Base-by-base conservation (phyloP, 2,888 invertebrate species). In the Caenorhabditis doughertyi region DNA sequence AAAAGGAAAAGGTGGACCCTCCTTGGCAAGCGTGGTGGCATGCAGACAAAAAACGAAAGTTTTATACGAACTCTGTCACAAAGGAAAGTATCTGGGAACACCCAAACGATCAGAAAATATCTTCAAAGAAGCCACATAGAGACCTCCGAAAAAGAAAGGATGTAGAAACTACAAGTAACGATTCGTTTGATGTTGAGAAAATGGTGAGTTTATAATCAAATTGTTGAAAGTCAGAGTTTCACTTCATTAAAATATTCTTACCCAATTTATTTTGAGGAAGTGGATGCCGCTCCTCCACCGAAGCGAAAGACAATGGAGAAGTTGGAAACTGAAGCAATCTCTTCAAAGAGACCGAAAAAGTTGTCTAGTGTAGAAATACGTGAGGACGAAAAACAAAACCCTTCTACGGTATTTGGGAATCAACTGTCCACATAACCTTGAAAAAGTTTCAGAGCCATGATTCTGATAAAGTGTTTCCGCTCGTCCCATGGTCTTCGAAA, bases 21-120 rank as follows among this genome's bases (percentile, higher is more conserved):
- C 68, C 68, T 13, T 77, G 77, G 77, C 25, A 68, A 25, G 77
- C 68, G 4, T 70, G 60, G 58, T 60, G 8, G 2, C 68, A 77
- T 32, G 0, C 47, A 5, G 55, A 25, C 13, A 64, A 32, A 25
- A 44, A 77, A 16, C 35, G 53, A 11, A 60, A 58, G n/a, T 77
- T 77, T 39, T 77, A 77, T 21, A 42, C 9, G 7, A 77, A 77
- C 27, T 0, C n/a, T 2, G 29, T 25, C 3, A 77, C 77, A 5
- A 68, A 77, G 7, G 53, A 62, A 42, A 60, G 60, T 16, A 32
- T 51, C 11, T 77, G 68, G 58, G 68, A 68, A 2, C 68, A 68
- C 60, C 77, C 77, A 9, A 27, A 21, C 7, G 32, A 39, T 3
- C 11, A 39, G 39, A 39, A 25, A 16, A 29, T 56, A 56, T 18